Percentiles rank a stretch among this genome's conserved stretches.
Evolutionary conservation across 2,797 vertebrate species (phyloP).

Genomic region (Siniperca obscura): DNA sequence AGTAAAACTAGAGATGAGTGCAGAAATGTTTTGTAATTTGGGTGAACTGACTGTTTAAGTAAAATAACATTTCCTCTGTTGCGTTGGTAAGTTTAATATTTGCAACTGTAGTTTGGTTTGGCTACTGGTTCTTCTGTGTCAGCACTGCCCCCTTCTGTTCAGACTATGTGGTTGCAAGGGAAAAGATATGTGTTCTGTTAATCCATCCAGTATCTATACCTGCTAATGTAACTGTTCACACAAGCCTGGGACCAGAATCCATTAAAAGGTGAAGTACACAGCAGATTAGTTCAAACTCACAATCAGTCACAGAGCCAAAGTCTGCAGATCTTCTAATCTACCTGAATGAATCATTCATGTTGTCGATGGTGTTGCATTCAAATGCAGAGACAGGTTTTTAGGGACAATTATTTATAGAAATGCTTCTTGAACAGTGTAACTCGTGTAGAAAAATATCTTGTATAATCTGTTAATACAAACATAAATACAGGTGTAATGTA

Average conservation of each 20-base stretch:
- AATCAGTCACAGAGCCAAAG: background rate
- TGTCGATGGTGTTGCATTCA: background rate
- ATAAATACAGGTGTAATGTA: slow-evolving; percentile 58
- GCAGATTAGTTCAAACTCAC: background rate
- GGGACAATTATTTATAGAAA: slow-evolving; percentile 53
- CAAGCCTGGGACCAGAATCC: background rate
- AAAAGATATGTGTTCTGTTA: background rate
- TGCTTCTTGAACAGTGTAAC: slow-evolving; percentile 55
- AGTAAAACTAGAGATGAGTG: background rate
- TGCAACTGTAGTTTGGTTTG: background rate
- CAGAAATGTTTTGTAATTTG: background rate
- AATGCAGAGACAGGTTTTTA: slow-evolving; percentile 19
- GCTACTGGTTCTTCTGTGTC: background rate
- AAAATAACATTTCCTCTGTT: background rate
- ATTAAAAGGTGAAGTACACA: background rate
- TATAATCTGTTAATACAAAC: slow-evolving; percentile 55
- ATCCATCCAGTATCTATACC: background rate
- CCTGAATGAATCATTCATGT: background rate
- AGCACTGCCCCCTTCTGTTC: slow-evolving; percentile 59
- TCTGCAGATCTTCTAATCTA: background rate
- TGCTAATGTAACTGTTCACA: background rate
- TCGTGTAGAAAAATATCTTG: slow-evolving; percentile 28
- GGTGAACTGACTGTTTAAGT: background rate
- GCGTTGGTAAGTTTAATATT: background rate
- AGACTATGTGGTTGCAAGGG: slow-evolving; percentile 20